These are phyloP conservation scores for Aspidiotus rigidus DNA, from an alignment of 2,888 invertebrate genomes.

Conservation along the genomic window DNA sequence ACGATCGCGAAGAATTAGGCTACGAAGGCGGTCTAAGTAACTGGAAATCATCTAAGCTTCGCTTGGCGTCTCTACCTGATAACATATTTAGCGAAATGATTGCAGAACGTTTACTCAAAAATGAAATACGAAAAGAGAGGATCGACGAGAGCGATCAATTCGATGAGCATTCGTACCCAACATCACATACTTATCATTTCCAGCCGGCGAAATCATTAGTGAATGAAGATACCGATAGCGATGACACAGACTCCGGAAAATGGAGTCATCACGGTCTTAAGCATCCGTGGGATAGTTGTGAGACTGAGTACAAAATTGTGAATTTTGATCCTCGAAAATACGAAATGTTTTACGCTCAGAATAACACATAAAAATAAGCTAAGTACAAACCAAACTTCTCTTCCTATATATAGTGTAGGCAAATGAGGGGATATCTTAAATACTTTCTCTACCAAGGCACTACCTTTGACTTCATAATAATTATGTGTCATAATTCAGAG, in stretches of 20 bases:
- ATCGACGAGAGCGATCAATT: neutral
- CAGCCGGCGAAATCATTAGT: neutral
- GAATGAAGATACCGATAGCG: conserved; percentile 2
- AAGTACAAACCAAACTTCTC: too few relatives aligned
- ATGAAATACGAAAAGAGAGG: neutral
- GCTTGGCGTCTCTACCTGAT: conserved; percentile 15
- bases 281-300: too few relatives aligned
- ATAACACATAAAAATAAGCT: too few relatives aligned
- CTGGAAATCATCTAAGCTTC: conserved; percentile 9
- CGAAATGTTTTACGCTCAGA: too few relatives aligned
- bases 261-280: too few relatives aligned
- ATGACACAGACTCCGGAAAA: neutral
- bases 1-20: neutral
- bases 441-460: too few relatives aligned
- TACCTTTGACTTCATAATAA: too few relatives aligned
- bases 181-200: conserved; percentile 2
- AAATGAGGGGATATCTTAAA: too few relatives aligned
- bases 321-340: too few relatives aligned
- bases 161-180: neutral
- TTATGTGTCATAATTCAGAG: too few relatives aligned
- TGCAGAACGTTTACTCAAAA: neutral
- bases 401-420: too few relatives aligned
- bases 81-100: conserved; percentile 10
- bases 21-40: neutral
- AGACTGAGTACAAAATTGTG: too few relatives aligned